Base-by-base conservation (phyloP, 2,113 vertebrate species). In the Chaenocephalus aceratus region DNA sequence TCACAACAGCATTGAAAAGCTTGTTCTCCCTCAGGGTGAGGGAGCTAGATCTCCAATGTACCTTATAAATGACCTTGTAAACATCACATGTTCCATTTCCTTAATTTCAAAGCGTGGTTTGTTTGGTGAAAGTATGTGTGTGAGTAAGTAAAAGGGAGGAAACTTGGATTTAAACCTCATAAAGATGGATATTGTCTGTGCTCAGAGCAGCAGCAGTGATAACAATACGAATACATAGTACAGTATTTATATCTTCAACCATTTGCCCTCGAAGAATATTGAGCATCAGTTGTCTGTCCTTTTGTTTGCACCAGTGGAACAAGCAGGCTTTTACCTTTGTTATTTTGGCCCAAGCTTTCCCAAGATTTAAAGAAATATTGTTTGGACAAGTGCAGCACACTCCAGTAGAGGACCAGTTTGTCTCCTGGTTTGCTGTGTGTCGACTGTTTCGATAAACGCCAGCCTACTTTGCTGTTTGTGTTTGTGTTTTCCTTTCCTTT, bases 381-480 rank as follows among this genome's bases (percentile, higher is more conserved):
- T 87, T 89, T 53, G 87, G 86, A 89, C 75, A 86, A 86, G 67
- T 82, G 68, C 83, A 15, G 48, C 79, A 68, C 82, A 79, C 84
- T 76, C 84, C 85, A 84, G 72, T 10, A 72, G 77, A 84, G 5
- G 76, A 83, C 81, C 79, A 75, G 71, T 88, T 91, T 86, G 72
- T 88, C 83, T 86, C 79, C 77, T 8, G 0, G 75, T 77, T 77
- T 77, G 64, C 62, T 72, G n/a, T 89, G 79, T 90, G 80, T 88
- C 15, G 71, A 90, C 73, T 71, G 26, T 88, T 89, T 86, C 59
- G 51, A 83, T 90, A 92, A 89, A 91, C 89, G 87, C 86, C 85
- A 89, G 86, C 82, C 80, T 73, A 85, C 86, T 83, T 88, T 92
- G 81, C 87, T 87, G 90, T 91, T 90, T 93, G 83, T 94, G 79